Evolutionary conservation across 2,888 invertebrate species (phyloP).

Genomic region (Agrilus cyanescens): DNA sequence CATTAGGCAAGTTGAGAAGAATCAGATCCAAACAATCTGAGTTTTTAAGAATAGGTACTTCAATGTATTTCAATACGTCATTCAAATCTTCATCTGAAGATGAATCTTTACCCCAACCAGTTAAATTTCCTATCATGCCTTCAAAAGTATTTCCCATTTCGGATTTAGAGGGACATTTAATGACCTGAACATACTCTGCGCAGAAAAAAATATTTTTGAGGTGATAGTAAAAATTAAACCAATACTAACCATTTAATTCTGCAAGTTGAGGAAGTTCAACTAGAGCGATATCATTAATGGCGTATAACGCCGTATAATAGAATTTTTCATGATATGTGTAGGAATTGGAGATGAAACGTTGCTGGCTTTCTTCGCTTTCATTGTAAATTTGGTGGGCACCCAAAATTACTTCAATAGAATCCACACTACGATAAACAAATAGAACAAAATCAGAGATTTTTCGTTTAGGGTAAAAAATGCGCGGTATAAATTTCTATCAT

Average conservation of each 20-base stretch:
- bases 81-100: constrained; percentile 30
- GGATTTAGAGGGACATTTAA: constrained; percentile 9
- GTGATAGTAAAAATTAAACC: background rate
- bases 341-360: constrained; percentile 17
- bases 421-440: constrained; percentile 10
- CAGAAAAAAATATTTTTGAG: background rate
- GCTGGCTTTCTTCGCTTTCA: constrained; percentile 26
- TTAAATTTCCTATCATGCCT: constrained; percentile 31
- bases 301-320: constrained; percentile 10
- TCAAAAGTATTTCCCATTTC: constrained; percentile 27
- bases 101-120: constrained; percentile 38
- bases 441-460: background rate
- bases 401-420: constrained; percentile 17
- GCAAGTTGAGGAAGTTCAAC: constrained; percentile 31
- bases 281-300: constrained; percentile 39
- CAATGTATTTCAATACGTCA: constrained; percentile 33
- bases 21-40: constrained; percentile 35
- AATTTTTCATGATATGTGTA: constrained; percentile 28
- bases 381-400: constrained; percentile 25
- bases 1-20: constrained; percentile 30
- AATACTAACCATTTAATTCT: constrained; percentile 27
- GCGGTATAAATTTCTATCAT: no score
- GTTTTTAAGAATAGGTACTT: constrained; percentile 35
- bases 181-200: constrained; percentile 13
- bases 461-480: no score